Percentiles rank a stretch among this genome's conserved stretches.
phyloP scores from a whole-genome alignment of 2,113 vertebrate species.

The Cyanocitta stelleri region DNA sequence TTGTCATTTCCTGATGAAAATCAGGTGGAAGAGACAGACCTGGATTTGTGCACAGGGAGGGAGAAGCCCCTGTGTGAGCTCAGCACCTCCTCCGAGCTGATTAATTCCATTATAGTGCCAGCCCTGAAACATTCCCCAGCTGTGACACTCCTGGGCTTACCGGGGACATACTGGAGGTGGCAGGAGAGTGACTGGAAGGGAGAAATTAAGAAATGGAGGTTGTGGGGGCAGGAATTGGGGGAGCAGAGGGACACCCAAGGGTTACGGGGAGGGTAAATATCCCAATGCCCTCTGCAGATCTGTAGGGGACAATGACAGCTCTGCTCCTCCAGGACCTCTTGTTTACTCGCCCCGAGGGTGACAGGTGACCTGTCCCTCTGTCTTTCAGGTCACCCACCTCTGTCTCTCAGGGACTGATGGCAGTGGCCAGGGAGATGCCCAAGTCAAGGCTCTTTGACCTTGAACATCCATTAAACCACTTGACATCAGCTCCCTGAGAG shows the following conservation, averaged over 20 bases:
- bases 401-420: not conserved
- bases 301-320: not conserved
- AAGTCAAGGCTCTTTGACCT: not conserved
- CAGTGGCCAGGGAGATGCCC: not conserved
- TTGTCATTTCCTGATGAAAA: not conserved
- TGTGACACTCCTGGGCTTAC: not conserved
- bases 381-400: slow-evolving; percentile 7
- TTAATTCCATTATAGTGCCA: rapidly evolving
- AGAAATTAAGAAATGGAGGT: not conserved
- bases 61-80: not conserved
- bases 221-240: too few species aligned
- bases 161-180: not conserved
- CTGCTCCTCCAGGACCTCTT: not conserved
- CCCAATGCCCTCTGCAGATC: not conserved
- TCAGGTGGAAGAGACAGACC: not conserved
- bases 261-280: not conserved
- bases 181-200: rapidly evolving
- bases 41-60: rapidly evolving
- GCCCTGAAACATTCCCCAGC: rapidly evolving
- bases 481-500: not conserved
- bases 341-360: not conserved
- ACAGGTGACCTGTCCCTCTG: not conserved
- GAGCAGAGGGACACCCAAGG: not conserved
- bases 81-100: not conserved
- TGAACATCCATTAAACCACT: not conserved